Percentiles rank a stretch among this genome's conserved stretches.
phyloP scores from a whole-genome alignment of 2,113 vertebrate species.

The Poecile atricapillus region DNA sequence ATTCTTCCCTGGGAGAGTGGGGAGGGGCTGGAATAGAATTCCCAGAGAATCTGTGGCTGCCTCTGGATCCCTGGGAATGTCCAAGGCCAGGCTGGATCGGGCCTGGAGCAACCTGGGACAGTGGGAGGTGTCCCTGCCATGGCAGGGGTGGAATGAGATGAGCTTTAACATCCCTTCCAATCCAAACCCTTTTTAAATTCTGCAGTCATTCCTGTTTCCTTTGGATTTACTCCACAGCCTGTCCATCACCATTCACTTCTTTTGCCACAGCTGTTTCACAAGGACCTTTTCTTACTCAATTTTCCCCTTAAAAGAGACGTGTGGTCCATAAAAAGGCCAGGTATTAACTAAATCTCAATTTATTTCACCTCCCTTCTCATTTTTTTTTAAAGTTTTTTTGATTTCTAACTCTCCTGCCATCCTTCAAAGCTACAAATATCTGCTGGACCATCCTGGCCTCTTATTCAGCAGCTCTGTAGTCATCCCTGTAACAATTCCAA shows the following conservation, averaged over 20 bases:
- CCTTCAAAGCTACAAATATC: accelerated
- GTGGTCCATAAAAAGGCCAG: background rate
- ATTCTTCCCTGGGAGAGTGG: background rate
- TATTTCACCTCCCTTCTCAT: background rate
- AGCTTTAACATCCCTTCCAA: background rate
- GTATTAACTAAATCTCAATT: background rate
- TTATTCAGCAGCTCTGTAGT: background rate
- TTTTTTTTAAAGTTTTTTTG: background rate
- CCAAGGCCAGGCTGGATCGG: background rate
- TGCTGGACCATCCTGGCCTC: background rate
- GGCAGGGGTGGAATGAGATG: no score
- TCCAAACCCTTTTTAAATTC: background rate
- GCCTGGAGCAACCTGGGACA: accelerated
- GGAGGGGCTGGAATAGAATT: accelerated
- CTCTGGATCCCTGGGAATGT: background rate
- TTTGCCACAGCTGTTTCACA: background rate
- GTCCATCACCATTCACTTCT: background rate
- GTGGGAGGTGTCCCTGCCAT: background rate
- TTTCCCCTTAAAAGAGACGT: accelerated
- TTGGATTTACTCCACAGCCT: background rate
- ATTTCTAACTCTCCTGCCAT: accelerated
- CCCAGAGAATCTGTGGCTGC: background rate
- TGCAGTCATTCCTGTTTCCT: background rate
- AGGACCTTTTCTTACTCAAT: accelerated
- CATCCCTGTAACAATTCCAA: background rate